Percentiles rank a stretch among this genome's conserved stretches.
Evolutionary conservation across 2,797 vertebrate genomes (phyloP).

Genomic region (Neosilurus mollespiculum): DNA sequence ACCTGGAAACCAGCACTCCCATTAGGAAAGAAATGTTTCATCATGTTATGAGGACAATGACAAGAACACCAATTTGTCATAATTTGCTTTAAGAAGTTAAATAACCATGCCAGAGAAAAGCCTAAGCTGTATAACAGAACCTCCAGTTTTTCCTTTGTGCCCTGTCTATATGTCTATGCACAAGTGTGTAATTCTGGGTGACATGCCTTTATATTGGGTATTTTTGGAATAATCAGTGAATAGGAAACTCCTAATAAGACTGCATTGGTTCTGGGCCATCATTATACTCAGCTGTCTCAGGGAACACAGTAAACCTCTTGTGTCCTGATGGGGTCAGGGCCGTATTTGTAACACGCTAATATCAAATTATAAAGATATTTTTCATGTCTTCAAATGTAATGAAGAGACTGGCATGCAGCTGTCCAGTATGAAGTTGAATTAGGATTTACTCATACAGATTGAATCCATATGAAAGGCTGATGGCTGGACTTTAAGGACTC

Average conservation of each 20-base stretch:
- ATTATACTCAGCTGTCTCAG: background rate
- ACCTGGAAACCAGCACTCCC: background rate
- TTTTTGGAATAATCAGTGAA: background rate
- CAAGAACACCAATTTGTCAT: background rate
- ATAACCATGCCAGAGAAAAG: background rate
- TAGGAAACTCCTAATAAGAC: background rate
- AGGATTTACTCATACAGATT: background rate
- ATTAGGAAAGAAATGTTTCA: background rate
- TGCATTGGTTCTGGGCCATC: background rate
- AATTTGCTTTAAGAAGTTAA: background rate
- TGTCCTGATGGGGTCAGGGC: background rate
- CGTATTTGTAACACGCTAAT: background rate
- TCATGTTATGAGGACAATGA: background rate
- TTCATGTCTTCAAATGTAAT: conserved; percentile 8
- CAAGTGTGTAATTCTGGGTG: conserved; percentile 52
- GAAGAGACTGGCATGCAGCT: background rate
- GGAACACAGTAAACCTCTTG: background rate
- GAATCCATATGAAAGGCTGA: conserved; percentile 20
- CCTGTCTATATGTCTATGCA: background rate
- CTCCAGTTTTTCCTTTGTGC: background rate
- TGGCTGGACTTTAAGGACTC: conserved; percentile 2
- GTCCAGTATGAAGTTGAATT: conserved; percentile 5
- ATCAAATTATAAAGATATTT: conserved; percentile 21
- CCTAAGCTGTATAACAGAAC: background rate
- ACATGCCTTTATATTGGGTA: conserved; percentile 34